Conservation (phyloP, 2,888 invertebrate genomes). For the Lithosia quadra region DNA sequence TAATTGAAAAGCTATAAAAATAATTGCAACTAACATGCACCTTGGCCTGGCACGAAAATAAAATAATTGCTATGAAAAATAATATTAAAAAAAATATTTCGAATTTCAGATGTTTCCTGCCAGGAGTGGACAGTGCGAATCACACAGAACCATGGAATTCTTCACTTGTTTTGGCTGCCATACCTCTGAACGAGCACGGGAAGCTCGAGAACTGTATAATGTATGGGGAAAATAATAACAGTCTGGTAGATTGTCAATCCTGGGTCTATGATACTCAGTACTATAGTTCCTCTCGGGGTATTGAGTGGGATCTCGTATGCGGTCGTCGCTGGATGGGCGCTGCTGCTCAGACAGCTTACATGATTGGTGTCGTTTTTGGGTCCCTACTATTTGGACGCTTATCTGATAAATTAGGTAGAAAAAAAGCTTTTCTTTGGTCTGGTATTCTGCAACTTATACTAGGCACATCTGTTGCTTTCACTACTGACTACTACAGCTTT, state of each 20-base stretch:
- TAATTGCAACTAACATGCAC: conserved; percentile 48
- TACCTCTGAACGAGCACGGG: conserved; percentile 87
- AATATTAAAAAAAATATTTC: conserved; percentile 45
- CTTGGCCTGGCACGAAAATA: conserved; percentile 37
- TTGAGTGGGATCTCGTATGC: conserved; percentile 95
- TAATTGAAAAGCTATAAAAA: conserved; percentile 27
- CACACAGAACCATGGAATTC: conserved; percentile 86
- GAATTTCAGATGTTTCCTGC: conserved; percentile 87
- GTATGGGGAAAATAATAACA: conserved; percentile 79
- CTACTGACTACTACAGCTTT: conserved; percentile 91
- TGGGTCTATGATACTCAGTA: conserved; percentile 93
- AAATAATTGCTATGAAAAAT: conserved; percentile 6
- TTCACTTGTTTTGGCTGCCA: conserved; percentile 80
- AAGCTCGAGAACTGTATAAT: conserved; percentile 89
- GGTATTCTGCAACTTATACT: conserved; percentile 90
- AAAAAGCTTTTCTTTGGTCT: conserved; percentile 92
- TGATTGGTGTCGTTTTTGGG: conserved; percentile 94
- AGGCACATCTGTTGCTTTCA: conserved; percentile 91
- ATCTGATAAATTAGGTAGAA: conserved; percentile 93
- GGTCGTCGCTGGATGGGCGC: conserved; percentile 93
- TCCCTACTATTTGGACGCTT: conserved; percentile 92
- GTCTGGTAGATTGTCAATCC: conserved; percentile 71
- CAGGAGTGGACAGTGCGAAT: conserved; percentile 85
- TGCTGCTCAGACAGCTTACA: conserved; percentile 91
- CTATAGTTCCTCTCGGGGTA: conserved; percentile 90